A percentile compares a stretch with the other conserved stretches of the same genome.
phyloP scores from a whole-genome alignment of 2,113 vertebrate species.

The Kobus ellipsiprymnus region DNA sequence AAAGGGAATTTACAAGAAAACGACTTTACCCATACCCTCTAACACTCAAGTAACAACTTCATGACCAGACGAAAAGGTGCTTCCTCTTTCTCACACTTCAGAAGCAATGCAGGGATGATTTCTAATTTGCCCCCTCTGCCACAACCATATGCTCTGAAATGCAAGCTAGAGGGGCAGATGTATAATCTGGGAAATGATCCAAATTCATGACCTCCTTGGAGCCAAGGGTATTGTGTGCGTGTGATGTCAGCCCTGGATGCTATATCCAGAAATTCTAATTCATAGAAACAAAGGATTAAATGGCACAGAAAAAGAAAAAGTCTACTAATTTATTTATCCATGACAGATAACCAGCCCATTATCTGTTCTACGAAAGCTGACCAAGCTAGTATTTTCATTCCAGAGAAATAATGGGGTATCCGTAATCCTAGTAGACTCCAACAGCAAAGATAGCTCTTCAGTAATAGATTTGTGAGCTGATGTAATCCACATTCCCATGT shows the following conservation, averaged over 20 bases:
- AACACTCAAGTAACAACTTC: background rate
- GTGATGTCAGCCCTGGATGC: slow-evolving; percentile 66
- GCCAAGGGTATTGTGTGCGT: slow-evolving; percentile 63
- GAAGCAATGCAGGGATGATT: slow-evolving; percentile 24
- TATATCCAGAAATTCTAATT: slow-evolving; percentile 69
- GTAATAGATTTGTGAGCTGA: background rate
- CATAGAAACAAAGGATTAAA: slow-evolving; percentile 74
- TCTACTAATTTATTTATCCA: slow-evolving; percentile 56
- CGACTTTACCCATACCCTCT: background rate
- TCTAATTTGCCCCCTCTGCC: slow-evolving; percentile 60
- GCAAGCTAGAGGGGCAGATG: slow-evolving; percentile 77
- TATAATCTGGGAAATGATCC: slow-evolving; percentile 79
- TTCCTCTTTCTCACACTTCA: slow-evolving; percentile 9
- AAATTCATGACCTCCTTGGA: slow-evolving; percentile 78
- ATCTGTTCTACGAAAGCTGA: slow-evolving; percentile 18
- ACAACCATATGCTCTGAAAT: slow-evolving; percentile 62
- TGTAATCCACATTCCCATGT: background rate
- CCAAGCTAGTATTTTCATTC: slow-evolving; percentile 35
- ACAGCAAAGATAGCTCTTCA: background rate
- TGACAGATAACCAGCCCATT: background rate
- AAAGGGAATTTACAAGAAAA: background rate
- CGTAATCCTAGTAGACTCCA: slow-evolving; percentile 10
- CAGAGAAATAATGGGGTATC: background rate
- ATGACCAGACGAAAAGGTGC: background rate
- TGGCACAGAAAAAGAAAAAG: slow-evolving; percentile 53